Conservation (phyloP, 2,113 vertebrate genomes). For the Pelecanus crispus region DNA sequence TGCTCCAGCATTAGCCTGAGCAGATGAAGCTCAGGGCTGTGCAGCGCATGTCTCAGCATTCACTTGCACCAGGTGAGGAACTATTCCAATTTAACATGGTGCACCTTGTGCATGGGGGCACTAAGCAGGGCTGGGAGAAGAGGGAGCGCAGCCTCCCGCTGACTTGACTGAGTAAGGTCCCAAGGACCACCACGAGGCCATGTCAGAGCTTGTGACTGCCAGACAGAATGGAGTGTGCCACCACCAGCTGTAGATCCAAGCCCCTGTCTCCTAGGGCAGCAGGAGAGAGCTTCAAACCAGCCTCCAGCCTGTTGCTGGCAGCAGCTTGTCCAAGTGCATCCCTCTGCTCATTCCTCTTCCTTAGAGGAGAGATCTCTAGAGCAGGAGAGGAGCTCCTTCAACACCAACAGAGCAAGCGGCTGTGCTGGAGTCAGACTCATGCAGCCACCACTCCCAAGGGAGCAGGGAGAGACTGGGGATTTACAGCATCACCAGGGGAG, state of each 20-base stretch:
- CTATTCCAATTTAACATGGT: neutral
- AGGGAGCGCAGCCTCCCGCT: neutral
- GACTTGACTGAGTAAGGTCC: neutral
- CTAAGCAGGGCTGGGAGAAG: neutral
- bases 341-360: neutral
- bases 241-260: neutral
- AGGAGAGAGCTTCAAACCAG: neutral
- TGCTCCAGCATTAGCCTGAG: neutral
- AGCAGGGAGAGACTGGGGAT: neutral
- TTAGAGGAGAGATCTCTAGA: neutral
- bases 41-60: neutral
- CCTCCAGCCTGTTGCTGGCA: neutral
- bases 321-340: neutral
- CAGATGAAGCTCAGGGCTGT: neutral
- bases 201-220: neutral
- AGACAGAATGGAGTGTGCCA: neutral
- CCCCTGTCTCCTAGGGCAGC: neutral
- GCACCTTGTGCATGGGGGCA: neutral
- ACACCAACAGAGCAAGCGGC: neutral
- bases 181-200: neutral
- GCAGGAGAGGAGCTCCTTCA: neutral
- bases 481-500: neutral
- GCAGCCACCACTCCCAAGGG: fast-evolving
- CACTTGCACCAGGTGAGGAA: neutral
- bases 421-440: neutral